Base-by-base conservation (phyloP, 2,888 invertebrate genomes). In the Chymomyza amoena region DNA sequence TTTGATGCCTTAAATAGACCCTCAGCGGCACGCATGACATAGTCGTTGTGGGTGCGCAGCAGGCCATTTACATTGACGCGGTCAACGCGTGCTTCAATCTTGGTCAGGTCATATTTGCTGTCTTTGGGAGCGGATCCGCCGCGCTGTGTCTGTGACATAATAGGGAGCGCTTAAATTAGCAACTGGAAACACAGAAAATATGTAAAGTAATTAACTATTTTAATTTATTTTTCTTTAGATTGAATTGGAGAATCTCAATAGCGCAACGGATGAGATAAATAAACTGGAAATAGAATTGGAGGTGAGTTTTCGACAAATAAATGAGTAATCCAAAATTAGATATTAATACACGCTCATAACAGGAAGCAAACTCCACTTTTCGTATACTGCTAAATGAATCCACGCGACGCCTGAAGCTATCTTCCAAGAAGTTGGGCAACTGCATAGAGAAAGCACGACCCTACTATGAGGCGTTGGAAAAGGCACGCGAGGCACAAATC, bases 311-410 rank as follows among this genome's bases (percentile, higher is more conserved):
- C 16, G 1, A 10, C 2, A 2, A 0, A 1, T 6, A 28, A 6
- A 2, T 5, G 9, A 9, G 25, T 25, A 25, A 25, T n/a, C 0
- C 25, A 36, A 15, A 36, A 50, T 10, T 51, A n/a, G 16, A 18
- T 10, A 36, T 59, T 10, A 0, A 54, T 16, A 60, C 61, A 13
- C 25, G 13, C 15, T 36, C 16, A 62, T 90, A 92, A 50, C 92
- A 98, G 98, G 98, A 97, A 93, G 97, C 97, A 4, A 96, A 97
- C 91, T 96, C 96, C 72, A 96, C 96, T n/a, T 98, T 98, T 92
- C 95, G 96, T 73, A 95, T 96, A 90, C 93, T 97, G 36, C 93
- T 97, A 73, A 96, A 95, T 89, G 97, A 97, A 91, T 96, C 97
- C 0, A 97, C 97, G 9, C 94, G 96, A 13, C 93, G 96, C 52